Percentiles rank a stretch among this genome's conserved stretches.
Evolutionary conservation across 2,888 invertebrate species (phyloP).

Genomic region (Cantharis rufa): DNA sequence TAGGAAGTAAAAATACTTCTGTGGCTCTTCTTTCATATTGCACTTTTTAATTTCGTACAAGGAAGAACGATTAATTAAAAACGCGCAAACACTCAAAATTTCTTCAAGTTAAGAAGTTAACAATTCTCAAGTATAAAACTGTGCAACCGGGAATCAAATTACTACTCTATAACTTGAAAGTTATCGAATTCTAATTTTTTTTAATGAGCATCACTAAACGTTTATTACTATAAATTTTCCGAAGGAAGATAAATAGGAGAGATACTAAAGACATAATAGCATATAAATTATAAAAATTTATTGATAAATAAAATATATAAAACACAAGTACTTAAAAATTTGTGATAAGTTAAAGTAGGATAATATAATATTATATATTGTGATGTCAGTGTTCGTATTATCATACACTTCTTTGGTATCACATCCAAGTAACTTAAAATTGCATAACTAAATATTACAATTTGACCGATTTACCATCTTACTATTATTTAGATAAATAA

Average conservation of each 20-base stretch:
- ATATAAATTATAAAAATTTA: background rate
- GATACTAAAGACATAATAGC: background rate
- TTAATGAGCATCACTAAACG: too few relatives aligned
- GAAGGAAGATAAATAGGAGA: background rate
- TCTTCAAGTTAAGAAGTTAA: too few relatives aligned
- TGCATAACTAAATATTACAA: background rate
- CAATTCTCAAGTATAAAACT: too few relatives aligned
- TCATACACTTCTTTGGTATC: constrained; percentile 1
- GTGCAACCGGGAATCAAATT: too few relatives aligned
- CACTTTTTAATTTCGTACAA: too few relatives aligned
- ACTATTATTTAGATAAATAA: background rate
- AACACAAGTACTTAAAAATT: background rate
- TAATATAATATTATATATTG: background rate
- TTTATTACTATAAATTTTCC: too few relatives aligned
- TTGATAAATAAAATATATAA: background rate
- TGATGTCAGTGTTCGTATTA: background rate
- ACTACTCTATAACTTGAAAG: too few relatives aligned
- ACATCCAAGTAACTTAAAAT: background rate
- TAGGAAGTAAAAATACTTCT: too few relatives aligned
- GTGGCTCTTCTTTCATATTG: too few relatives aligned
- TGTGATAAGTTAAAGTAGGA: background rate
- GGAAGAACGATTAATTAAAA: too few relatives aligned
- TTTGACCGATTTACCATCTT: background rate
- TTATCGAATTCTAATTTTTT: too few relatives aligned
- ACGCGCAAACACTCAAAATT: too few relatives aligned